Percentiles rank a stretch among this genome's conserved stretches.
These are phyloP conservation scores for Thymelicus acteon DNA, from an alignment of 2,888 invertebrate genomes.

Conservation along the genomic window DNA sequence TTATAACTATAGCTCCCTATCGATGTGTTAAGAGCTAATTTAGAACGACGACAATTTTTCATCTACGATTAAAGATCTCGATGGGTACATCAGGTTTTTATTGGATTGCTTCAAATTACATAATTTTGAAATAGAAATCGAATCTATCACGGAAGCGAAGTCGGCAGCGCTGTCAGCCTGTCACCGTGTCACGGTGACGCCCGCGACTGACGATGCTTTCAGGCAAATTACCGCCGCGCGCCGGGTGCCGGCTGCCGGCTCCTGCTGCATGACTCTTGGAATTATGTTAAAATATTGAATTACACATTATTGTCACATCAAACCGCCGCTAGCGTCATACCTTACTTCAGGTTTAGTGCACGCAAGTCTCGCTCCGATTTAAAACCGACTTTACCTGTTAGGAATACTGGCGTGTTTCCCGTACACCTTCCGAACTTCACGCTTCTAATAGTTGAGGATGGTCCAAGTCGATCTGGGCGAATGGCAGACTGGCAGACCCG, in stretches of 20 bases:
- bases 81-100: not conserved
- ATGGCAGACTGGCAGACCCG: constrained; percentile 47
- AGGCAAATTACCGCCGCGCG: no score
- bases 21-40: no score
- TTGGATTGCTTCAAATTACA: no score
- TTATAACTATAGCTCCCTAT: not conserved
- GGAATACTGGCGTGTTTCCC: not conserved
- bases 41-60: no score
- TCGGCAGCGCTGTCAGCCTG: no score
- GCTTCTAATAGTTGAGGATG: constrained; percentile 37
- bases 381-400: not conserved
- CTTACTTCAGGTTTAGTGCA: constrained; percentile 46
- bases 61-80: constrained; percentile 4
- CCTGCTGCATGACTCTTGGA: constrained; percentile 36
- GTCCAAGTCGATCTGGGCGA: constrained; percentile 41
- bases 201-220: constrained; percentile 38
- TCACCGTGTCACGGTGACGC: not conserved
- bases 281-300: constrained; percentile 45
- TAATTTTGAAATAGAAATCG: not conserved
- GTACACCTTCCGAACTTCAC: not conserved
- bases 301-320: constrained; percentile 49
- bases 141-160: constrained; percentile 15
- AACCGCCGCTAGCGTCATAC: constrained; percentile 49
- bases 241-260: no score
- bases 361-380: not conserved